phyloP scores from a whole-genome alignment of 2,888 invertebrate species.

The Frankliniella intonsa region DNA sequence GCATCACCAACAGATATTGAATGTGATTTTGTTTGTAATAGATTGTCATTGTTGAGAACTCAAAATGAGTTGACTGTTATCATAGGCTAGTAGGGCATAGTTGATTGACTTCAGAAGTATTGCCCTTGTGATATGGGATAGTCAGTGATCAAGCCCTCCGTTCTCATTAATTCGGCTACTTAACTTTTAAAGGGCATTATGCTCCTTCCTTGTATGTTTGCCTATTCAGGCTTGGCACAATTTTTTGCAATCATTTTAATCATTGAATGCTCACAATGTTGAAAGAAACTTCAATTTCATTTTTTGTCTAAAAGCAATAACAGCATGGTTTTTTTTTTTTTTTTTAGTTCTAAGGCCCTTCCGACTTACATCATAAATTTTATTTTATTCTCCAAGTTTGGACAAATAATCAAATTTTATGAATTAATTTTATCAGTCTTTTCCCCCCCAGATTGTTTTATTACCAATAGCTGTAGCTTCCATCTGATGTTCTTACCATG shows the following conservation, averaged over 20 bases:
- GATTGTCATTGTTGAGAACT: background rate
- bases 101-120: background rate
- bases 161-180: conserved; percentile 9
- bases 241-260: conserved; percentile 21
- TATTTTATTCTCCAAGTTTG: background rate
- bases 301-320: background rate
- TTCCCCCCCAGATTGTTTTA: background rate
- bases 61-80: background rate
- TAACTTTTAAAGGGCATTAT: background rate
- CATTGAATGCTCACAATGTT: background rate
- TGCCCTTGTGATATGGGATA: conserved; percentile 25
- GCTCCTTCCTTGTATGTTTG: background rate
- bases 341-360: conserved; percentile 10
- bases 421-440: background rate
- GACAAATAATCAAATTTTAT: too few species aligned
- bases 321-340: background rate
- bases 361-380: conserved; percentile 10
- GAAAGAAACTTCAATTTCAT: background rate
- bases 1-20: conserved; percentile 2
- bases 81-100: background rate
- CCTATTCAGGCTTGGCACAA: background rate
- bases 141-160: conserved; percentile 4
- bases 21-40: conserved; percentile 14
- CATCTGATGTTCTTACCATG: background rate
- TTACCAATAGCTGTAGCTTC: background rate